Base-by-base conservation (phyloP, 53 echinoderm and acorn worm species). In the Glandiceps talaboti region DNA sequence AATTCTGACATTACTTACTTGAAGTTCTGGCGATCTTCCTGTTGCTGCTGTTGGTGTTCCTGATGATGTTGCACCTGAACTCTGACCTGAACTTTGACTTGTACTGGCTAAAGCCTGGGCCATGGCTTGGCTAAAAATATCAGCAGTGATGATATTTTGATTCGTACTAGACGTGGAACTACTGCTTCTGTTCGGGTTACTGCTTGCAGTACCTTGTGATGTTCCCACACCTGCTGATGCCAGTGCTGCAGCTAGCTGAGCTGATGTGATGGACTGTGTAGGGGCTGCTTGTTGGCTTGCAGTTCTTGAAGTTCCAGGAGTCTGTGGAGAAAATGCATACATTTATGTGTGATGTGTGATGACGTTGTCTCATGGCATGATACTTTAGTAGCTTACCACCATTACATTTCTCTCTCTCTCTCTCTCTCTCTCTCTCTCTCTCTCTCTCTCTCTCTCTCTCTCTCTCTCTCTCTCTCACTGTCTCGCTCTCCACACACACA, bases 71-170 rank as follows among this genome's bases (percentile, higher is more conserved):
- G 1, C 1, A 1, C 27, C 1, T 28, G 27, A 28, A 10, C 76
- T 27, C 1, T 81, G 75, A 1, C 76, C 80, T 45, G 86, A 32
- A 1, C 74, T 76, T 25, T 76, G 80, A 29, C 83, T 84, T 27
- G 88, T 83, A 72, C 85, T 79, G 72, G 88, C 92, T 28, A 95
- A 81, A 0, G 92, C 96, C 30, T 92, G 96, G 76, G 92, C 88
- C 87, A 94, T 87, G 79, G 94, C 94, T 77, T 94, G 94, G 45
- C 87, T 85, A 74, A 95, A 92, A 30, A 92, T 75, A 78, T 90
- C 92, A 0, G 85, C 81, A 0, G 96, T 88, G 78, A 95, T 90
- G 1, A 75, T 30, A 12, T 20, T 45, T 20, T 20, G 6, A 12
- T 6, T 6, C 6, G 64, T 20, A 20, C 6, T 20, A 12, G 6